Conservation (phyloP, 2,113 vertebrate species). For the Eupsittula cactorum region DNA sequence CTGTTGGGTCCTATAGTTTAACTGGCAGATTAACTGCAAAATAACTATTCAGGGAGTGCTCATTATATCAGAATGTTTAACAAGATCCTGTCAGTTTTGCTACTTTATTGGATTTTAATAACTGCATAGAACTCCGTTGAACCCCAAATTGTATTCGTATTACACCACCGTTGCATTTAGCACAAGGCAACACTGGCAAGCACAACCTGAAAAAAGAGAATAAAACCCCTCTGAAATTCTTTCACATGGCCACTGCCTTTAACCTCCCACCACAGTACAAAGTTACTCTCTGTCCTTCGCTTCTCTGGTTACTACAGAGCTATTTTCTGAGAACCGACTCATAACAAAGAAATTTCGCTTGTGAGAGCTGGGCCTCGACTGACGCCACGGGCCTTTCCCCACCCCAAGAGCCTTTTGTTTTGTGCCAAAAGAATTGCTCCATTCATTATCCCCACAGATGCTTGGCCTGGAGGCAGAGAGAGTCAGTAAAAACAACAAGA, state of each 20-base stretch:
- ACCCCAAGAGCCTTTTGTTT: constrained; percentile 89
- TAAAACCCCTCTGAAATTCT: constrained; percentile 78
- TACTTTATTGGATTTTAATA: constrained; percentile 61
- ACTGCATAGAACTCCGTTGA: constrained; percentile 21
- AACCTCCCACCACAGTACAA: constrained; percentile 81
- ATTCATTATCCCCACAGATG: constrained; percentile 91
- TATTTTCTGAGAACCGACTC: constrained; percentile 85
- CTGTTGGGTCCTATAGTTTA: constrained; percentile 47
- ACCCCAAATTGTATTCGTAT: constrained; percentile 51
- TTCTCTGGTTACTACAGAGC: constrained; percentile 83
- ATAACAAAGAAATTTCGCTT: constrained; percentile 86
- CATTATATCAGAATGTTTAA: constrained; percentile 60
- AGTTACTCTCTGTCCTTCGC: constrained; percentile 85
- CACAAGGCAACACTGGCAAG: constrained; percentile 66
- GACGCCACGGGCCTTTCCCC: constrained; percentile 84
- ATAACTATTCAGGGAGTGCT: constrained; percentile 34
- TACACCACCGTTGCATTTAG: constrained; percentile 35
- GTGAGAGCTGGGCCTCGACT: constrained; percentile 80
- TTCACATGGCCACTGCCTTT: constrained; percentile 80
- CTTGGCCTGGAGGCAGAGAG: constrained; percentile 85
- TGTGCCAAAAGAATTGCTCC: constrained; percentile 87
- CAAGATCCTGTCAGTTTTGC: constrained; percentile 40
- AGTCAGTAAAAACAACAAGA: constrained; percentile 89
- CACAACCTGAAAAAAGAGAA: constrained; percentile 68
- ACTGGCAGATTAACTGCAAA: constrained; percentile 61